phyloP scores from a whole-genome alignment of 1,140 invertebrate species.

The Brachionus asplanchnoidis region DNA sequence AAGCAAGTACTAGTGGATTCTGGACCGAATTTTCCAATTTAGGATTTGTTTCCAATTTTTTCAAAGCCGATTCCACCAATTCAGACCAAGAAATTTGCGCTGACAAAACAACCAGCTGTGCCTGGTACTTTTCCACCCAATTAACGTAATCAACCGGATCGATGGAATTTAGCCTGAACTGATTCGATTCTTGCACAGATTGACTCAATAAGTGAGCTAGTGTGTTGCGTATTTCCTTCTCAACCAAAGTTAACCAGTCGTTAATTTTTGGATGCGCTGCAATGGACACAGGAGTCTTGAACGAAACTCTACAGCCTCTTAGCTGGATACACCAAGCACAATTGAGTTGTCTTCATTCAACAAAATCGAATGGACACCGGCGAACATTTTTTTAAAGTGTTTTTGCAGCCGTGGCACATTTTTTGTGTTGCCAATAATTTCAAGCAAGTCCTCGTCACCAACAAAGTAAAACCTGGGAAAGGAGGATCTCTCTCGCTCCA shows the following conservation, averaged over 20 bases:
- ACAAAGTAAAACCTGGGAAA: too few relatives aligned
- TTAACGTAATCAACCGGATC: conserved; percentile 42
- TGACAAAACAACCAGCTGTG: conserved; percentile 91
- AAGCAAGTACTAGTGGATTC: too few relatives aligned
- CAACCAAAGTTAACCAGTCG: too few relatives aligned
- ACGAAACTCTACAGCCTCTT: conserved; percentile 89
- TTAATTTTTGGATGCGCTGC: too few relatives aligned
- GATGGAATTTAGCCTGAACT: background rate
- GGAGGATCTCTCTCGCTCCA: conserved; percentile 94
- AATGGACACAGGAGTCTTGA: too few relatives aligned
- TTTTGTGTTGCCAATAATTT: too few relatives aligned
- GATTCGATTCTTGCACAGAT: conserved; percentile 72
- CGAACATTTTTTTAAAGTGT: conserved; percentile 99
- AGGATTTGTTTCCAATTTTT: too few relatives aligned
- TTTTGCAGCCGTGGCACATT: too few relatives aligned
- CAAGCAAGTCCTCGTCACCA: too few relatives aligned
- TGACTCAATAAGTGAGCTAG: too few relatives aligned
- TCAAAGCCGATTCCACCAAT: conserved; percentile 80
- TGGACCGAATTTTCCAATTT: too few relatives aligned
- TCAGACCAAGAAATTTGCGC: conserved; percentile 96
- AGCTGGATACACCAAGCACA: conserved; percentile 85
- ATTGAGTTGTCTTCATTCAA: conserved; percentile 84
- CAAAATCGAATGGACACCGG: conserved; percentile 84
- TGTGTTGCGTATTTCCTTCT: too few relatives aligned
- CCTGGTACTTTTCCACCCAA: conserved; percentile 58